Evolutionary conservation across 2,113 vertebrate genomes (phyloP), one percentile per base, ranked within the genome.

Genomic region (Microtus richardsoni): DNA sequence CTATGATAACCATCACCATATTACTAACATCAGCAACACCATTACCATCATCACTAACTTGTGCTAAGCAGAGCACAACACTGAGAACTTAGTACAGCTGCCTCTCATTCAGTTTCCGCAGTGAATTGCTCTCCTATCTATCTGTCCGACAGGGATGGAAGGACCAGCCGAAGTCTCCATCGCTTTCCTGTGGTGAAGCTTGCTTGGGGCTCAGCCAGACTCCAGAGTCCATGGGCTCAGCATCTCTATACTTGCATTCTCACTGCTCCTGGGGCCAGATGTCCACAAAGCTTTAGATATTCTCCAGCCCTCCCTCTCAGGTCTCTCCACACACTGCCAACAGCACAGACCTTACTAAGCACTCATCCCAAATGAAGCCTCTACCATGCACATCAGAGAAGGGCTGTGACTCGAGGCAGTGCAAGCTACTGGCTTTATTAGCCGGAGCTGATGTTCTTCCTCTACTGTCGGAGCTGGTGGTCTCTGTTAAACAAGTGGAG

Each of bases 401-500:
- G 70, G 36, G 19, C 39, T 7, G 8, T 36, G 41, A 30, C 39
- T 13, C 8, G 33, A 33, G 26, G 75, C 2, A 16, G 36, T 58
- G 26, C 16, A 13, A 26, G 47, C 39, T 54, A 36, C 14, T 39
- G 33, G 17, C 28, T 64, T 28, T 3, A 28, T 13, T 7, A 19
- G 52, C 49, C 22, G 7, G 58, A 16, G 11, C 8, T 30, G 1
- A 7, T 44, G 4, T 7, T 16, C 11, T 7, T 52, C 74, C 54
- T 19, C 70, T 24, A 9, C 60, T 24, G 2, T 30, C 1, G 1
- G 14, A 17, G 47, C 0, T 14, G 5, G 21, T 1, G 0, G 22
- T 41, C 62, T 64, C 44, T 22, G 78, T 60, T 28, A 5, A 28
- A 33, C 10, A 79, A 44, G 24, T 0, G 3, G 52, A 12, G 5